Base-by-base conservation (phyloP, 30 jellyfish, hydroid and myxozoan genomes). In the Rhopilema esculentum region DNA sequence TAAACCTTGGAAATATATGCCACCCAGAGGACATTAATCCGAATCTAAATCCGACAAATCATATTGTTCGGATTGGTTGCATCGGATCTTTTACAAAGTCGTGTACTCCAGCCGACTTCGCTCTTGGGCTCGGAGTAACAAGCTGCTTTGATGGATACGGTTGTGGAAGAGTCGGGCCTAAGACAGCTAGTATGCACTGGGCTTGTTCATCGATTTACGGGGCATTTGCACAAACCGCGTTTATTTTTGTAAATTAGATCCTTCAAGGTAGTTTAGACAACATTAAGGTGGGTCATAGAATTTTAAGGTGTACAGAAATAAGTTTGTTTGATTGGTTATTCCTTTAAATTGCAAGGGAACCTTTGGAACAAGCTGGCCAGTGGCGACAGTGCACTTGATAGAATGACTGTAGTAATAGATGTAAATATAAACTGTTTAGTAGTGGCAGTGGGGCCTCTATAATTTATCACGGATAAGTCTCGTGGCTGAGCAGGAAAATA, bases 131-230 rank as follows among this genome's bases (percentile, higher is more conserved):
- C 30, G 99, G 99, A 12, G 94, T 95, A 28, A 83, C 99, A 21
- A 95, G 99, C 79, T 95, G 99, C 66, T 82, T 84, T 65, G 99
- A 95, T 82, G 99, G 98, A 22, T 95, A 95, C 79, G 99, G 99
- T 29, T 95, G 99, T 28, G 98, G 93, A 27, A 72, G 99, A 90
- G 98, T 95, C 75, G 99, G 99, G 23, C 99, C 99, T 6, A 95
- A 91, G 68, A 95, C 99, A 16, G 91, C 95, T 22, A 95, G 98
- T 65, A 78, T 95, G 98, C 99, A 95, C 80, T 95, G 99, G 99
- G 95, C 98, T 12, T 95, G 99, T 86, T 69, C 97, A 8, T 96
- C 98, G 30, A 32, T 64, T 71, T 95, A 84, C 64, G 99, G 99
- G 8, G 90, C 93, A 23, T 90, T 95, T 28, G 96, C 84, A 16